These are phyloP conservation scores for Brachionus koreanus DNA, from an alignment of 1,140 invertebrate genomes.

Conservation along the genomic window DNA sequence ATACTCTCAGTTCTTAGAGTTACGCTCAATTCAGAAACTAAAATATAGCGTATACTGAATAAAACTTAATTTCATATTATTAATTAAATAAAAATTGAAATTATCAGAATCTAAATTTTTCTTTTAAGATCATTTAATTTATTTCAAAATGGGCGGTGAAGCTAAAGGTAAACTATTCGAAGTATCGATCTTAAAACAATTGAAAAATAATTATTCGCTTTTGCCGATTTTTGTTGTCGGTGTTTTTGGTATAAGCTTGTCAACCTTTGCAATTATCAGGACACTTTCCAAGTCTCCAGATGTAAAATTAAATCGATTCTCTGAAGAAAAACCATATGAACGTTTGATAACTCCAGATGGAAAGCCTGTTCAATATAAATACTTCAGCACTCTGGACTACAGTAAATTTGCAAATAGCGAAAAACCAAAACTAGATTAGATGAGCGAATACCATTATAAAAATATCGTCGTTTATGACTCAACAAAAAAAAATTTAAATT, in stretches of 20 bases:
- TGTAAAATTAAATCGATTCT: neutral
- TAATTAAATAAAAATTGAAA: neutral
- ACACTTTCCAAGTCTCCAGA: slow-evolving; percentile 33
- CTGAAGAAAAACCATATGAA: slow-evolving; percentile 26
- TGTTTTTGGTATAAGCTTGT: slow-evolving; percentile 23
- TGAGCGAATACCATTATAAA: neutral
- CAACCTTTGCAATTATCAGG: slow-evolving; percentile 27
- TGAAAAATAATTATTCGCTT: slow-evolving; percentile 14
- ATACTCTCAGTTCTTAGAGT: neutral
- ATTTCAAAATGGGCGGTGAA: slow-evolving; percentile 43
- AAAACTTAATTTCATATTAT: neutral
- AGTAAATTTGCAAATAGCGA: neutral
- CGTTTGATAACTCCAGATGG: slow-evolving; percentile 24
- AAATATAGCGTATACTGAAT: slow-evolving; percentile 9
- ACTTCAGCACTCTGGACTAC: slow-evolving; percentile 33
- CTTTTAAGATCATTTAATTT: neutral
- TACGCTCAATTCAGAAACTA: slow-evolving; percentile 7
- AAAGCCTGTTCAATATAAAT: slow-evolving; percentile 43
- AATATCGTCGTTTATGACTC: neutral
- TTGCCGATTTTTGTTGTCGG: slow-evolving; percentile 12
- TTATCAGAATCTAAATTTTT: neutral
- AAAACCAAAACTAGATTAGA: slow-evolving; percentile 17
- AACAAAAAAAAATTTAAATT: neutral
- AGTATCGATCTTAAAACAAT: slow-evolving; percentile 27
- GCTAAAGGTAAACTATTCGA: slow-evolving; percentile 43